Evolutionary conservation across 2,888 invertebrate species (phyloP), one percentile per base, ranked within the genome.

Genomic region (Xestia c-nigrum): DNA sequence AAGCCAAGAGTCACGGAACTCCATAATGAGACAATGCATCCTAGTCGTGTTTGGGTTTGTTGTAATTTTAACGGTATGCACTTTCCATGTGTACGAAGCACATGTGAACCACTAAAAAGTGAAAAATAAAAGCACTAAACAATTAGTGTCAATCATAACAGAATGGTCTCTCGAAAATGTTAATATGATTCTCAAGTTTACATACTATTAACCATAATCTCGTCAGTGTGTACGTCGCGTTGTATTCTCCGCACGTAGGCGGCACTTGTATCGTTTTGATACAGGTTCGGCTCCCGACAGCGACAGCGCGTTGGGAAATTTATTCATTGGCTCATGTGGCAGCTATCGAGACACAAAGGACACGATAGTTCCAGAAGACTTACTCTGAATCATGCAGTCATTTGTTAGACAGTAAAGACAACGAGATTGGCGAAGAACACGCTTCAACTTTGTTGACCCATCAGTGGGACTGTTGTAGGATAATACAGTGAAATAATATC

Each of bases 301-400:
- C 50, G 82, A 84, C 81, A 81, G 74, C 80, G 86, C 81, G 85
- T 69, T 40, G 65, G 80, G 77, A 87, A 90, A 91, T 90, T 86
- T 91, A 91, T 91, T 90, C 89, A 91, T 89, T 89, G 90, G 85
- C 84, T 87, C 85, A 77, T 84, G 87, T 81, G 31, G 70, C 70
- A 63, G 67, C 74, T 67, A 80, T 67, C 77, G 52, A 55, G 47
- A 21, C 47, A 59, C 50, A 43, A 52, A 59, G 16, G 1, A 24
- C 21, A 1, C 55, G 0, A 61, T 1, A 52, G 7, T 0, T 19
- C 1, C 66, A 85, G 57, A 81, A 85, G 52, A 43, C 40, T 31
- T 16, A 59, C 19, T n/a, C 6, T 24, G 1, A 16, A 21, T 14
- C 21, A 47, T 31, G n/a, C 31, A 2, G 31, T 31, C 31, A 31